phyloP scores from a whole-genome alignment of 2,888 invertebrate genomes.

The Caenorhabditis angaria region DNA sequence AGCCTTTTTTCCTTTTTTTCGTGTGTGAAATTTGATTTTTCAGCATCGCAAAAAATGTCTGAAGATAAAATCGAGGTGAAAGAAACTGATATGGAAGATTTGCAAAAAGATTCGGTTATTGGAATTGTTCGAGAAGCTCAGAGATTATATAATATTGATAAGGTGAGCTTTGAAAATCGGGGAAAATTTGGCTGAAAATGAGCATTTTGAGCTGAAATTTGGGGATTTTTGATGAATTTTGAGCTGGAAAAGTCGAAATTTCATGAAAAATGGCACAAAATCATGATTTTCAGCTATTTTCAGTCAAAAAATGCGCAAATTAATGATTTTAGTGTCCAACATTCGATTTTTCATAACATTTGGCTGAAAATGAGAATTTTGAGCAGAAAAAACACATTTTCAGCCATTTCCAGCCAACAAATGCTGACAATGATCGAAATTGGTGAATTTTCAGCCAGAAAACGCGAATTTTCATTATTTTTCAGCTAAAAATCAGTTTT shows the following conservation, averaged over 20 bases:
- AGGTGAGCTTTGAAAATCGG: constrained; percentile 26
- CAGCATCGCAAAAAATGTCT: background rate
- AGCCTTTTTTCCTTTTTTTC: constrained; percentile 3
- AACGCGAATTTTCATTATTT: too few relatives aligned
- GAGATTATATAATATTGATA: constrained; percentile 52
- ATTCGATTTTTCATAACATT: too few relatives aligned
- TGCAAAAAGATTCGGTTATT: constrained; percentile 40
- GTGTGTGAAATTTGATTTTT: background rate
- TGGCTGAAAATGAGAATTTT: background rate
- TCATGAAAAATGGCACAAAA: too few relatives aligned
- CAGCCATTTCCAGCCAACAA: too few relatives aligned
- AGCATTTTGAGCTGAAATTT: too few relatives aligned
- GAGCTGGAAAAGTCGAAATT: too few relatives aligned
- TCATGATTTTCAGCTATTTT: background rate
- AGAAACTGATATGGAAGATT: constrained; percentile 55
- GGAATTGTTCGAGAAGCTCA: constrained; percentile 48
- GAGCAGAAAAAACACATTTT: background rate
- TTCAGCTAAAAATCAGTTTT: too few relatives aligned
- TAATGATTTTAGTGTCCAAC: background rate
- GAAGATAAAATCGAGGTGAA: constrained; percentile 52
- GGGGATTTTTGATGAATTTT: too few relatives aligned
- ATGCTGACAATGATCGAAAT: too few relatives aligned
- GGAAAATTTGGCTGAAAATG: too few relatives aligned
- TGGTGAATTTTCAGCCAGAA: too few relatives aligned
- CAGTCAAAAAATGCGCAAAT: background rate